Evolutionary conservation across 2,888 invertebrate species (phyloP), one percentile per base, ranked within the genome.

Genomic region (Meganola albula): DNA sequence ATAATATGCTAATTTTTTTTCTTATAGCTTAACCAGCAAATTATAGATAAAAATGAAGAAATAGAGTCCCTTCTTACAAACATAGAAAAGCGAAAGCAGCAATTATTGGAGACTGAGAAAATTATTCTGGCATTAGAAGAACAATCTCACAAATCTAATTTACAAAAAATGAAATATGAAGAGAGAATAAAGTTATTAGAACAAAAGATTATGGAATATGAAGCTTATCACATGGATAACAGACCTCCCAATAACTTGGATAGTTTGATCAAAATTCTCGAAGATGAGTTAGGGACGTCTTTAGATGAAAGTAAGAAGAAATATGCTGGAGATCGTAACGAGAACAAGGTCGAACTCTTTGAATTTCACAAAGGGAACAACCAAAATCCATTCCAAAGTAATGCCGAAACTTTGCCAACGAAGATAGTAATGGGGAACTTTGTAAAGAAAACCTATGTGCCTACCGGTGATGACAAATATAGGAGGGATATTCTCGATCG

Each of bases 51-150:
- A 42, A 69, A 74, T 48, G 38, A 52, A n/a, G 75, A 83, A 61
- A 74, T 84, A 12, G 53, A 74, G 25, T 53, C 67, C 4, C 66
- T 84, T 14, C 30, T 66, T 2, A 43, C 45, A 16, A 68, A 65
- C 22, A 37, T 76, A 12, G 65, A 74, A 47, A 60, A 62, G 16
- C 57, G 67, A 30, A 76, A 75, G 44, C 55, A 69, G 33, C 69
- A 72, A 57, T 67, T 74, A 36, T 53, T 54, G 10, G 67, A 83
- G 49, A 46, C 84, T 35, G 80, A 85, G 36, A 76, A 75, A 57
- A 77, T 83, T 7, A 68, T 85, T 34, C 53, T 80, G 23, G 65
- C 75, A 4, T 56, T 84, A 46, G 77, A 85, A 64, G 74, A 78
- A 18, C 71, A 77, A 59, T 54, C 56, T 14, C 58, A 55, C 12